Evolutionary conservation across 1,140 invertebrate species (phyloP).

Genomic region (Vollenhovia emeryi): DNA sequence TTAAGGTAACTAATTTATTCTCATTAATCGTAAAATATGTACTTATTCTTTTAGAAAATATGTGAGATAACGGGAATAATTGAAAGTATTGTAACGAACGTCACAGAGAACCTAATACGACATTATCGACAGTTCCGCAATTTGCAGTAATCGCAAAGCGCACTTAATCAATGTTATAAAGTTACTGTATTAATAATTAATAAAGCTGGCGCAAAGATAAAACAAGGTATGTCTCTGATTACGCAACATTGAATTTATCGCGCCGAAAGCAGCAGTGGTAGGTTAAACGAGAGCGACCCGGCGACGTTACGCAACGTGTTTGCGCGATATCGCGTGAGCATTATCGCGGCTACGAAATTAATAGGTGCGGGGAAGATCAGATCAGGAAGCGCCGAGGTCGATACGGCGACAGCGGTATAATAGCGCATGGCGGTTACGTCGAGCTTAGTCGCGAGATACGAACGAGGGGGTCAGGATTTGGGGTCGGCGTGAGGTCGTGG

Average conservation of each 20-base stretch:
- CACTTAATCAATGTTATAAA: neutral
- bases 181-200: slow-evolving; percentile 14
- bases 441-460: slow-evolving; percentile 39
- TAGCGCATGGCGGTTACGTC: slow-evolving; percentile 48
- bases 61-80: neutral
- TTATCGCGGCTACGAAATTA: slow-evolving; percentile 44
- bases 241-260: slow-evolving; percentile 23
- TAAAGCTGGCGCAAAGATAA: neutral
- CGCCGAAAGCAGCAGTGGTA: neutral
- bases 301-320: slow-evolving; percentile 12
- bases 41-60: neutral
- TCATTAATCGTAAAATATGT: neutral
- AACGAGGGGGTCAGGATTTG: slow-evolving; percentile 62
- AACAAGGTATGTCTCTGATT: neutral
- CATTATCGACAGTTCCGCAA: neutral
- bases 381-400: slow-evolving; percentile 26
- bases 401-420: slow-evolving; percentile 62
- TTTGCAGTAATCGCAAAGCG: neutral
- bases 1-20: neutral
- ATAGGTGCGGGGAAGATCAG: slow-evolving; percentile 46
- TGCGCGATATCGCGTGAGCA: slow-evolving; percentile 16
- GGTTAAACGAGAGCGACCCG: neutral
- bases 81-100: neutral
- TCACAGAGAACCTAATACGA: neutral
- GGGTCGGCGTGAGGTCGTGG: slow-evolving; percentile 74